Conservation (phyloP, 2,888 invertebrate species). For the Platerodrilus igneus region DNA sequence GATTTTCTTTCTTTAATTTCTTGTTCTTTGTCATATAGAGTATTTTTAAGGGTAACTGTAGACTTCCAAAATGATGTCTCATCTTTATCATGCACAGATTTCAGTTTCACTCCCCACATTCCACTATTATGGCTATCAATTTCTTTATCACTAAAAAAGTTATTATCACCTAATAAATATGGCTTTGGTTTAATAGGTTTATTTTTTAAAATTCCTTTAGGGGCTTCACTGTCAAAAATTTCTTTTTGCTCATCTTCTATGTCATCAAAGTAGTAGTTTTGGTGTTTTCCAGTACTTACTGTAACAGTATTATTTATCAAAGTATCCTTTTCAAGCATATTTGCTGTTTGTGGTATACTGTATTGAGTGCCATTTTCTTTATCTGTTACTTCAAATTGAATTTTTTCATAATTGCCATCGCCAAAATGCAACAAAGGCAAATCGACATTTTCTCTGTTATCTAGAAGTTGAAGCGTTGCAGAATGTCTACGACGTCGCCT, state of each 20-base stretch:
- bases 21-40: constrained; percentile 34
- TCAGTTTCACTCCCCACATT: constrained; percentile 53
- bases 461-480: constrained; percentile 42
- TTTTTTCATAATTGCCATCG: constrained; percentile 51
- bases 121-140: constrained; percentile 35
- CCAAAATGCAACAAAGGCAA: constrained; percentile 65
- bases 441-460: constrained; percentile 46
- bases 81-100: constrained; percentile 41
- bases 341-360: constrained; percentile 7
- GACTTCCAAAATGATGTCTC: constrained; percentile 47
- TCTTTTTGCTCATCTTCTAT: constrained; percentile 30
- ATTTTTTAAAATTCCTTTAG: constrained; percentile 69
- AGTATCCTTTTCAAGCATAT: constrained; percentile 16
- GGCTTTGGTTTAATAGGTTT: constrained; percentile 70
- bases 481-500: constrained; percentile 62
- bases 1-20: constrained; percentile 12
- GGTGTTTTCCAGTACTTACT: constrained; percentile 26
- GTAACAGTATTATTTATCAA: constrained; percentile 23
- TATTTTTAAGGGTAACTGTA: constrained; percentile 45
- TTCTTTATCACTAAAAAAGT: constrained; percentile 44
- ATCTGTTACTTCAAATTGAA: constrained; percentile 38
- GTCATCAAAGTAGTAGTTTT: constrained; percentile 16
- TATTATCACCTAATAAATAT: constrained; percentile 66
- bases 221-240: constrained; percentile 44
- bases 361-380: constrained; percentile 5